Evolutionary conservation across 2,888 invertebrate genomes (phyloP).

Genomic region (Tyria jacobaeae): DNA sequence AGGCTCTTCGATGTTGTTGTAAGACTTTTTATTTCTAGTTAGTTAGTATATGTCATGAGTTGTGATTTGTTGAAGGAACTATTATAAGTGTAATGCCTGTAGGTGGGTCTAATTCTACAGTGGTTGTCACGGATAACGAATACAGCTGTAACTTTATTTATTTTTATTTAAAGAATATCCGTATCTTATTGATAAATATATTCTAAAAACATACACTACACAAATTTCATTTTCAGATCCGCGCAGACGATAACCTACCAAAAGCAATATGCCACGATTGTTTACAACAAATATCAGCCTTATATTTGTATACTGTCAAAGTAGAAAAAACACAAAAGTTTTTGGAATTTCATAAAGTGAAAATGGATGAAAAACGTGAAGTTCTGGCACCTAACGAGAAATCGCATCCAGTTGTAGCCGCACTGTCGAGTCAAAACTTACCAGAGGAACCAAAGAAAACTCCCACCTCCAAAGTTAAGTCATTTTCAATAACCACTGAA

Average conservation of each 20-base stretch:
- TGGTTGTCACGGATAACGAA: not conserved
- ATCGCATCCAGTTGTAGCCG: conserved; percentile 57
- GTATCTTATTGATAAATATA: too few species aligned
- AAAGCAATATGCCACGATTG: conserved; percentile 84
- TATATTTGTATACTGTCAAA: conserved; percentile 77
- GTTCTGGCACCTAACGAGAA: conserved; percentile 43
- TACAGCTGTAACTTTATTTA: too few species aligned
- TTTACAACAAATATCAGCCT: conserved; percentile 73
- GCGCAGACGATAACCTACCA: conserved; percentile 75
- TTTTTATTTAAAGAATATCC: too few species aligned
- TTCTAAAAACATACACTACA: not conserved
- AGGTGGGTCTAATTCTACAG: not conserved
- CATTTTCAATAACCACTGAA: conserved; percentile 42
- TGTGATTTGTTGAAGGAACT: not conserved
- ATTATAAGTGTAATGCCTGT: not conserved
- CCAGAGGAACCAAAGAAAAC: conserved; percentile 47
- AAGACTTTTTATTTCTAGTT: conserved; percentile 37
- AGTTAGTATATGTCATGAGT: not conserved
- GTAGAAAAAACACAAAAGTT: conserved; percentile 82
- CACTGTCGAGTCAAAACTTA: conserved; percentile 59
- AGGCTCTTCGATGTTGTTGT: conserved; percentile 76
- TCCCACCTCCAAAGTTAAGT: conserved; percentile 34
- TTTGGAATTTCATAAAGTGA: conserved; percentile 74
- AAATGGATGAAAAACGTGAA: conserved; percentile 65
- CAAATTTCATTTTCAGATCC: conserved; percentile 59